Base-by-base conservation (phyloP, 2,113 vertebrate genomes). In the Nannospalax galili region DNA sequence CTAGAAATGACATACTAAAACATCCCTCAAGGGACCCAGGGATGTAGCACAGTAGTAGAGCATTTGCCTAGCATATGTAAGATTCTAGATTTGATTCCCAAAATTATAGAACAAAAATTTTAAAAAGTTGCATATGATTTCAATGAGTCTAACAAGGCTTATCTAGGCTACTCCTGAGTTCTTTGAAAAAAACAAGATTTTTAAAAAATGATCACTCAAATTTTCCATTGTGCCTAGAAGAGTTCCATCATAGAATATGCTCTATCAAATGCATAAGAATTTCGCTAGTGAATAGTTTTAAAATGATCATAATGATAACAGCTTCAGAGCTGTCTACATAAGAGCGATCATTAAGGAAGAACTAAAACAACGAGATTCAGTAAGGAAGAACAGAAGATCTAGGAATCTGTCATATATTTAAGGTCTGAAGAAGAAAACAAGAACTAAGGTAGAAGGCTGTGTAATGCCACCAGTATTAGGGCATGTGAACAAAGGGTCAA, bases 1-100 rank as follows among this genome's bases (percentile, higher is more conserved):
- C 56, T 93, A 81, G 67, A 92, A 78, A 85, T 80, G 42, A 78
- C 26, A 60, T 92, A 79, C 37, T 84, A 15, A 72, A 42, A 88
- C 81, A 92, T 80, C 28, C 17, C 22, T 93, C 48, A 35, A 84
- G 62, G 70, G 70, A 19, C 28, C 30, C 37, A 22, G 5, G 52
- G 28, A 62, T 62, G n/a, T 62, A 62, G 37, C 70, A 42, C 70
- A 9, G 11, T 19, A 32, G 17, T 35, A 35, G 28, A 75, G 12
- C 16, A 62, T 60, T 75, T 62, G 56, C n/a, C 28, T 40, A 40
- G 70, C 70, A 73, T 73, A 28, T 35, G 9, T 28, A 32, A 32
- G 28, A 24, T 17, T 7, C 40, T 32, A 16, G 37, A 28, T 58
- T 62, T 40, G 5, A 70, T 37, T 35, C 22, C 20, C 17, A 15